phyloP scores from a whole-genome alignment of 1,140 invertebrate genomes.

The Apis mellifera region Amel_HAv3.1 CM009931.2:10048501-10049000 shows the following conservation, averaged over 20 bases:
- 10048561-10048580: too few relatives aligned
- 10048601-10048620: background rate
- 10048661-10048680: background rate
- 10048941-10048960: background rate
- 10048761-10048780: too few relatives aligned
- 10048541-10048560: too few relatives aligned
- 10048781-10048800: too few relatives aligned
- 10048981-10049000: too few relatives aligned
- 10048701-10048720: background rate
- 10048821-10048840: slow-evolving; percentile 18
- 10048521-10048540: too few relatives aligned
- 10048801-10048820: background rate
- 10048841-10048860: slow-evolving; percentile 11
- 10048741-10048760: too few relatives aligned
- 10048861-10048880: slow-evolving; percentile 9
- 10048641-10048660: background rate
- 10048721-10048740: too few relatives aligned
- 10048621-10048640: background rate
- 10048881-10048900: background rate
- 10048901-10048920: slow-evolving; percentile 4
- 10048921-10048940: background rate
- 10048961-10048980: background rate
- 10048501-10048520: too few relatives aligned
- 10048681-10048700: background rate
- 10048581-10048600: background rate